Base-by-base conservation (phyloP, 2,797 vertebrate genomes). In the Phataginus tricuspis region DNA sequence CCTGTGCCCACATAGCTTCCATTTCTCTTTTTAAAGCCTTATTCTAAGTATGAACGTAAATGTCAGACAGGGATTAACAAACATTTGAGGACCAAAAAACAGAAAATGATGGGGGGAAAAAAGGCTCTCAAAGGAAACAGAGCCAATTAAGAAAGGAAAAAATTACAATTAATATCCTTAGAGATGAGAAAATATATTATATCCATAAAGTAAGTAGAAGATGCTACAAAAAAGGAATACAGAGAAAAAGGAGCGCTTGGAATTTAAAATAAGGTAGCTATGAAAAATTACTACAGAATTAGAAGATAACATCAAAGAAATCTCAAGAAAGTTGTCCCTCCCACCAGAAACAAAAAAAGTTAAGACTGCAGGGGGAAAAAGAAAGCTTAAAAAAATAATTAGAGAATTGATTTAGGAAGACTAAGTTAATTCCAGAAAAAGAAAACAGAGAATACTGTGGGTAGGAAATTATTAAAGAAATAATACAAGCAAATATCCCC, bases 191-290 rank as follows among this genome's bases (percentile, higher is more conserved):
- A 86, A 78, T 27, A 78, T 83, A 77, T 7, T 86, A 61, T 2
- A 85, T 25, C 31, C n/a, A 59, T 75, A 90, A 94, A 94, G 31
- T 74, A 72, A 93, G 42, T 13, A 68, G 5, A 91, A 34, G 27
- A 89, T 64, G 29, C 11, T 42, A 57, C 27, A 37, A 68, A 93
- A 93, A 83, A 71, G 13, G 27, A 69, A 51, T 23, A 90, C 90
- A 74, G 8, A 79, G 45, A 92, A 83, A 80, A 66, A 55, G 39
- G 29, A 39, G 61, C 55, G 45, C 7, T 83, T 88, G 42, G 59
- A 55, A 93, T 88, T 63, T 74, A 84, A 96, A 96, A 66, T 83
- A 92, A 69, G 34, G 34, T 74, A 84, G 18, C 57, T 39, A 61
- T 82, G 74, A 87, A 80, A 61, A 86, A 63, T 93, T 55, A 86